Evolutionary conservation across 2,797 vertebrate species (phyloP).

Genomic region (Melanotaenia nigrans): DNA sequence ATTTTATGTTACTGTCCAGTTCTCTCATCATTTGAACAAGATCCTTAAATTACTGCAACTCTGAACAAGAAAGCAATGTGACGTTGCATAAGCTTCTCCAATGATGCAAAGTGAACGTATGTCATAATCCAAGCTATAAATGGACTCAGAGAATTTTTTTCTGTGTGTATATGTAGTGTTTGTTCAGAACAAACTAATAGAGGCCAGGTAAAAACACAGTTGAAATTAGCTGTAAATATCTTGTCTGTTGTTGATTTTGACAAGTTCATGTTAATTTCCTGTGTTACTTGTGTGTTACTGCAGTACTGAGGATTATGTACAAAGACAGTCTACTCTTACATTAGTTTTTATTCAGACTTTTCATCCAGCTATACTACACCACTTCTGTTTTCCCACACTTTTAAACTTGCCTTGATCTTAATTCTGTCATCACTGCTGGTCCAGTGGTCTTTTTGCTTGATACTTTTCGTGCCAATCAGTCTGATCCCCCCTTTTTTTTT

Average conservation of each 20-base stretch:
- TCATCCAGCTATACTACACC: background rate
- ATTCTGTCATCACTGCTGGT: background rate
- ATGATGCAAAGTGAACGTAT: background rate
- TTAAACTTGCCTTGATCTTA: background rate
- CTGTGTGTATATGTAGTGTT: background rate
- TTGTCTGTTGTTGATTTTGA: background rate
- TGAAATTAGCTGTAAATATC: background rate
- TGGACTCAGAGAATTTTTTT: background rate
- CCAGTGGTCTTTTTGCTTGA: background rate
- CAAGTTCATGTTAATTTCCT: constrained; percentile 1
- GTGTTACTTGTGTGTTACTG: background rate
- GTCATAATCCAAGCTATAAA: background rate
- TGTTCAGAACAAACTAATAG: constrained; percentile 7
- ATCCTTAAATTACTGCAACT: background rate
- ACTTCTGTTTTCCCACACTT: background rate
- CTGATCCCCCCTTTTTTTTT: background rate
- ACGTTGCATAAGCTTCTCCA: background rate
- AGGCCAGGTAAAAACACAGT: constrained; percentile 4
- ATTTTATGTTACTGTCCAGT: background rate
- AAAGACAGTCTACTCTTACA: background rate
- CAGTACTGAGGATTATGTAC: background rate
- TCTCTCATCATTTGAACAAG: background rate
- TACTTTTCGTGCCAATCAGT: background rate
- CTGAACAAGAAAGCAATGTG: background rate
- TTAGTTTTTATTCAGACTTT: background rate